phyloP scores from a whole-genome alignment of 2,888 invertebrate species.

The Mimumesa dahlbomi region DNA sequence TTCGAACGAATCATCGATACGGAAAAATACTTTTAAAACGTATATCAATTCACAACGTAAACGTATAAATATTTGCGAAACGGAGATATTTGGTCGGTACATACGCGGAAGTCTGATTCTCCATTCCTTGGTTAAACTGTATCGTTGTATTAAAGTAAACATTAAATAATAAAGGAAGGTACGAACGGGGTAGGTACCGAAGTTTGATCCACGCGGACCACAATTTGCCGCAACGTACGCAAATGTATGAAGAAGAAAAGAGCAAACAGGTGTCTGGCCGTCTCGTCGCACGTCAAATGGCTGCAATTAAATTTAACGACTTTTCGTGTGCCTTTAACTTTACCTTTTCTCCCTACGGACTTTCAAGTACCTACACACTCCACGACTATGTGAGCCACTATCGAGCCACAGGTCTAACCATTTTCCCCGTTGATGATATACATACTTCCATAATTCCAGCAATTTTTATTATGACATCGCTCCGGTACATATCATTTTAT shows the following conservation, averaged over 20 bases:
- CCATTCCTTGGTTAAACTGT: background rate
- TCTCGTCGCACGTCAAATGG: conserved; percentile 56
- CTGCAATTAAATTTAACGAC: conserved; percentile 71
- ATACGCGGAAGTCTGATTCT: background rate
- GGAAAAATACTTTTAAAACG: too few relatives aligned
- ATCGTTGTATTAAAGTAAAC: background rate
- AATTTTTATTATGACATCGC: conserved; percentile 27
- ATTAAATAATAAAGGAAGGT: background rate
- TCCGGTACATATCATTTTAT: conserved; percentile 2
- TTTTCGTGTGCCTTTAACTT: conserved; percentile 63
- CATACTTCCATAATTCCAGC: conserved; percentile 17
- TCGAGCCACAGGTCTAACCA: conserved; percentile 27
- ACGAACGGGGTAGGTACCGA: background rate
- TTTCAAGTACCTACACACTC: conserved; percentile 32
- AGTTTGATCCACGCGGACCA: conserved; percentile 6
- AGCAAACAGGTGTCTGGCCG: conserved; percentile 74
- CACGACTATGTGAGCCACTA: conserved; percentile 21
- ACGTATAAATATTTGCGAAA: background rate
- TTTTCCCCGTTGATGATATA: conserved; percentile 25
- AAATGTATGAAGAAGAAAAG: conserved; percentile 50
- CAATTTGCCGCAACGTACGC: conserved; percentile 3
- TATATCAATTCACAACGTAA: background rate
- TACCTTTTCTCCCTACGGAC: conserved; percentile 43
- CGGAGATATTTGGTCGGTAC: background rate
- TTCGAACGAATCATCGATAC: too few relatives aligned